Evolutionary conservation across 2,113 vertebrate genomes (phyloP).

Genomic region (Chaetodon auriga): DNA sequence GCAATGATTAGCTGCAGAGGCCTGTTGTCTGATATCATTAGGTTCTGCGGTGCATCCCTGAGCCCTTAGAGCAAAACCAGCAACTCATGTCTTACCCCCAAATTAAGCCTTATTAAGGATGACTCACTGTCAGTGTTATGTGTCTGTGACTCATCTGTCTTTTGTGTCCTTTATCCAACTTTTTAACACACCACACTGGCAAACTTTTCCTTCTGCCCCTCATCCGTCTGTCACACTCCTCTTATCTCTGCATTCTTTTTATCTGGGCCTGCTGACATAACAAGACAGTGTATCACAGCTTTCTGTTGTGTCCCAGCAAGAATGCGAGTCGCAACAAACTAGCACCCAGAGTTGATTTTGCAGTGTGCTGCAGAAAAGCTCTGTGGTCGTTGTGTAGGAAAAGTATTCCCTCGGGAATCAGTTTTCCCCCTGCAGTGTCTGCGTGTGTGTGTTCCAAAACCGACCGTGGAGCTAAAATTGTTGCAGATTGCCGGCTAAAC

Average conservation of each 20-base stretch:
- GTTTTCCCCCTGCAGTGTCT: slow-evolving; percentile 46
- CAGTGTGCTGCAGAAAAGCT: slow-evolving; percentile 42
- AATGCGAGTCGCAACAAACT: slow-evolving; percentile 35
- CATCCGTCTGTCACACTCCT: not conserved
- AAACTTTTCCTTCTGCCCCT: slow-evolving; percentile 5
- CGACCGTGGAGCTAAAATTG: slow-evolving; percentile 34
- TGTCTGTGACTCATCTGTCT: slow-evolving; percentile 56
- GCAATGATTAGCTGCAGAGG: slow-evolving; percentile 19
- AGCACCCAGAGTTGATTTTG: slow-evolving; percentile 54
- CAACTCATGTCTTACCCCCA: slow-evolving; percentile 45
- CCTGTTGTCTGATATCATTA: slow-evolving; percentile 56
- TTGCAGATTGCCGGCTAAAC: slow-evolving; percentile 63
- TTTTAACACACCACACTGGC: slow-evolving; percentile 25
- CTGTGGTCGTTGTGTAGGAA: slow-evolving; percentile 53
- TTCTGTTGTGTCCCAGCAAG: slow-evolving; percentile 34
- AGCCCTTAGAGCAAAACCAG: slow-evolving; percentile 64
- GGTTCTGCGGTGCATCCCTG: slow-evolving; percentile 35
- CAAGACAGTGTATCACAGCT: slow-evolving; percentile 36
- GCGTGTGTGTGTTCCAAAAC: slow-evolving; percentile 65
- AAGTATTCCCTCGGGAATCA: slow-evolving; percentile 61
- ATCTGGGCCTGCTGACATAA: slow-evolving; percentile 27
- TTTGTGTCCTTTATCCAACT: slow-evolving; percentile 32
- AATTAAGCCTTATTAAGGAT: slow-evolving; percentile 69
- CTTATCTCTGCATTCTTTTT: slow-evolving; percentile 5
- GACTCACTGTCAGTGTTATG: slow-evolving; percentile 59